Conservation (phyloP, 2,888 invertebrate species). For the Hylaea fasciaria region DNA sequence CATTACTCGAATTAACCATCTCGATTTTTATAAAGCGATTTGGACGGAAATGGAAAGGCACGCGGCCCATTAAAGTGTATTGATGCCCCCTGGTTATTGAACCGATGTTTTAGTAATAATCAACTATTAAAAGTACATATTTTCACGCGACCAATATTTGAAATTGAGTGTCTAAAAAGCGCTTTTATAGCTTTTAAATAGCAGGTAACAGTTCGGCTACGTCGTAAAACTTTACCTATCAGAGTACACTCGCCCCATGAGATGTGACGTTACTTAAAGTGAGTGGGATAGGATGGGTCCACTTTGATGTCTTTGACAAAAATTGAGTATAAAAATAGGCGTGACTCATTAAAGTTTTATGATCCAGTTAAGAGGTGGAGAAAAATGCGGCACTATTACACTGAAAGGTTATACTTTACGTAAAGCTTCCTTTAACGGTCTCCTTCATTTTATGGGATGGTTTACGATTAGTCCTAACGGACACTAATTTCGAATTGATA, state of each 20-base stretch:
- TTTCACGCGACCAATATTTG: conserved; percentile 72
- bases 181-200: conserved; percentile 79
- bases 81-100: conserved; percentile 47
- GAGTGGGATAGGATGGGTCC: conserved; percentile 48
- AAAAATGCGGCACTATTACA: conserved; percentile 25
- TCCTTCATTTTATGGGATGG: not conserved
- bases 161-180: conserved; percentile 67
- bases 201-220: conserved; percentile 66
- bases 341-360: conserved; percentile 39
- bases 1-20: conserved; percentile 56
- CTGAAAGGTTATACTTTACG: conserved; percentile 18
- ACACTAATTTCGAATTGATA: not conserved
- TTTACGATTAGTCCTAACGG: conserved; percentile 2
- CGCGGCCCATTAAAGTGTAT: conserved; percentile 39
- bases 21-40: conserved; percentile 67
- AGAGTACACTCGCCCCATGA: conserved; percentile 47
- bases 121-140: conserved; percentile 75
- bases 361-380: conserved; percentile 39
- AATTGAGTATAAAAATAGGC: conserved; percentile 44
- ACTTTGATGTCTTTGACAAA: conserved; percentile 46
- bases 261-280: conserved; percentile 46
- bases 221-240: conserved; percentile 66
- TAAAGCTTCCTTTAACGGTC: conserved; percentile 22
- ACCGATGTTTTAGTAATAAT: conserved; percentile 51
- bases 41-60: conserved; percentile 50